A percentile compares a stretch with the other conserved stretches of the same genome.
phyloP scores from a whole-genome alignment of 2,888 invertebrate species.

The Eledone cirrhosa region DNA sequence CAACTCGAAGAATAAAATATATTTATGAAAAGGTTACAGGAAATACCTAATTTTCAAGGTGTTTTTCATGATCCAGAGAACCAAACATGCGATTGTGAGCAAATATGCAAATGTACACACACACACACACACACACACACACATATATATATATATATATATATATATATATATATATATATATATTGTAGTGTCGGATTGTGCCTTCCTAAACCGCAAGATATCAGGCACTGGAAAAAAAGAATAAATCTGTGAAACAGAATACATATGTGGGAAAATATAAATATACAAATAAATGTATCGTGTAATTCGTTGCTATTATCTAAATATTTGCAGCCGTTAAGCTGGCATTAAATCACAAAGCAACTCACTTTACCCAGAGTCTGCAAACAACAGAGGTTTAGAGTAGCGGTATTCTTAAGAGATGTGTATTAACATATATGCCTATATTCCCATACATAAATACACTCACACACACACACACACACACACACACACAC shows the following conservation, averaged over 20 bases:
- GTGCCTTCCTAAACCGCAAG: background rate
- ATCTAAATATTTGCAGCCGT: no score
- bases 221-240: background rate
- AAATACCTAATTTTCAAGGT: no score
- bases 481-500: background rate
- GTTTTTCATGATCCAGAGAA: no score
- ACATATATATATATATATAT: slow-evolving; percentile 6
- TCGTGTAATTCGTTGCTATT: no score
- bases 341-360: no score
- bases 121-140: slow-evolving; percentile 6
- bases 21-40: no score
- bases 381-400: background rate
- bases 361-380: background rate
- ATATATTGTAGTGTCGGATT: background rate
- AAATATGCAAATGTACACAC: background rate
- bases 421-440: background rate
- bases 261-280: background rate
- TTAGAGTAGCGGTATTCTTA: background rate
- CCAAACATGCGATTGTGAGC: background rate
- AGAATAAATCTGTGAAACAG: background rate
- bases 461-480: background rate
- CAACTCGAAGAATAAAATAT: no score
- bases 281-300: no score
- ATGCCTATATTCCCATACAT: background rate
- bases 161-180: slow-evolving; percentile 6